A percentile compares a stretch with the other conserved stretches of the same genome.
phyloP scores from a whole-genome alignment of 2,797 vertebrate genomes.

The Chromobotia macracanthus region DNA sequence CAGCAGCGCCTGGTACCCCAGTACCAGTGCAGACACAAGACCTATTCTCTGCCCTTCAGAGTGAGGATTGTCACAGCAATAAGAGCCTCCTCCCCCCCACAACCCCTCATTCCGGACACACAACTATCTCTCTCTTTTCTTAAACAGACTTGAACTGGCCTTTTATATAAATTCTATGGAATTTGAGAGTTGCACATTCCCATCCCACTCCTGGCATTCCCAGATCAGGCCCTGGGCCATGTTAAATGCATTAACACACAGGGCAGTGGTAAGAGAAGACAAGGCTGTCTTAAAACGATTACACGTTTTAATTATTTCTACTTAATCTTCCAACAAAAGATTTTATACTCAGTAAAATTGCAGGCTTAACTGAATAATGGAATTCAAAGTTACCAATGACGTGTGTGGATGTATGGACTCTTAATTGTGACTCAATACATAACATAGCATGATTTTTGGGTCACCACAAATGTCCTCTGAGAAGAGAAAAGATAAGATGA shows the following conservation, averaged over 20 bases:
- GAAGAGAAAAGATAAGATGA: too few species aligned
- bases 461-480: too few species aligned
- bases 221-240: constrained; percentile 48
- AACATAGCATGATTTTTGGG: too few species aligned
- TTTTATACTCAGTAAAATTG: constrained; percentile 1
- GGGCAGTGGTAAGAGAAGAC: constrained; percentile 47
- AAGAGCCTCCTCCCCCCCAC: constrained; percentile 67
- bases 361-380: neutral
- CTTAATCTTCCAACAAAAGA: constrained; percentile 22
- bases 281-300: neutral
- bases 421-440: too few species aligned
- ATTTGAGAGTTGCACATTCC: constrained; percentile 75
- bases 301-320: neutral
- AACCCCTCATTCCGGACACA: constrained; percentile 42
- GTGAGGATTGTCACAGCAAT: constrained; percentile 74
- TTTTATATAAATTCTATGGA: constrained; percentile 69
- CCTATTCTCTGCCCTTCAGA: constrained; percentile 72
- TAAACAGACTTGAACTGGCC: constrained; percentile 54
- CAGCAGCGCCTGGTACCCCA: constrained; percentile 74
- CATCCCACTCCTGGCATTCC: constrained; percentile 73
- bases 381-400: too few species aligned
- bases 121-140: constrained; percentile 55
- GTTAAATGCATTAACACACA: constrained; percentile 43
- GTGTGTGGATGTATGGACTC: too few species aligned
- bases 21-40: constrained; percentile 66